These are phyloP conservation scores for Pachypanchax playfairii DNA, from an alignment of 2,113 vertebrate genomes.

Conservation along the genomic window DNA sequence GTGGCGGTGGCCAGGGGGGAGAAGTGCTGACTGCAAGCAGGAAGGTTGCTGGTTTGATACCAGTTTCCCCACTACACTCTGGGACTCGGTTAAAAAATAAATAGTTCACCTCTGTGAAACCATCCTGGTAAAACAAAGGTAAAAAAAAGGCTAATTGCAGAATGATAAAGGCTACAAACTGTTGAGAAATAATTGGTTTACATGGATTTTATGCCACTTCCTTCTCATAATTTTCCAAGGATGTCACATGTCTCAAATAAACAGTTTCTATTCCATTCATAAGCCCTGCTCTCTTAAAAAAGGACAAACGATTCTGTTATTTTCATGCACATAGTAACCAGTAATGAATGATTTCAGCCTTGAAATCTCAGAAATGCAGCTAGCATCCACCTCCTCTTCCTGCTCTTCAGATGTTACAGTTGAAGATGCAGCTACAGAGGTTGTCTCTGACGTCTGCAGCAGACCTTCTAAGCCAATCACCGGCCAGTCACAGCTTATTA, in stretches of 20 bases:
- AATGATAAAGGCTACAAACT: conserved; percentile 1
- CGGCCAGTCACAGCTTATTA: conserved; percentile 27
- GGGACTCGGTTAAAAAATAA: too few species aligned
- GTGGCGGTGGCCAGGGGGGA: too few species aligned
- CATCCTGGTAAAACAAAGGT: too few species aligned
- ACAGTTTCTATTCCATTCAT: conserved; percentile 3
- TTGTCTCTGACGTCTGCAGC: conserved; percentile 59
- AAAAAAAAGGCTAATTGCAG: neutral
- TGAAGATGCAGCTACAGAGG: conserved; percentile 31
- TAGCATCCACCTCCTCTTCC: conserved; percentile 57
- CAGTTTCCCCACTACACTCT: too few species aligned
- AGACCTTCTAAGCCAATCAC: conserved; percentile 18
- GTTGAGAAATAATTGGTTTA: conserved; percentile 4
- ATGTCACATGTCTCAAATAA: conserved; percentile 13
- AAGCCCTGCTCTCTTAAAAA: conserved; percentile 8
- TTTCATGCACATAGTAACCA: conserved; percentile 28
- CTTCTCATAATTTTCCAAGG: neutral
- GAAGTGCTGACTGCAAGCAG: too few species aligned
- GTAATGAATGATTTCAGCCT: conserved; percentile 41
- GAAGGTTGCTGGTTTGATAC: too few species aligned
- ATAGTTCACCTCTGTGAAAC: too few species aligned
- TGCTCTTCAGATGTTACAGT: conserved; percentile 45
- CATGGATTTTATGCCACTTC: conserved; percentile 1
- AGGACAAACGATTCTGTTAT: neutral
- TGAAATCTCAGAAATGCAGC: conserved; percentile 47